Conservation (phyloP, 2,113 vertebrate species). For the Grantiella picta region DNA sequence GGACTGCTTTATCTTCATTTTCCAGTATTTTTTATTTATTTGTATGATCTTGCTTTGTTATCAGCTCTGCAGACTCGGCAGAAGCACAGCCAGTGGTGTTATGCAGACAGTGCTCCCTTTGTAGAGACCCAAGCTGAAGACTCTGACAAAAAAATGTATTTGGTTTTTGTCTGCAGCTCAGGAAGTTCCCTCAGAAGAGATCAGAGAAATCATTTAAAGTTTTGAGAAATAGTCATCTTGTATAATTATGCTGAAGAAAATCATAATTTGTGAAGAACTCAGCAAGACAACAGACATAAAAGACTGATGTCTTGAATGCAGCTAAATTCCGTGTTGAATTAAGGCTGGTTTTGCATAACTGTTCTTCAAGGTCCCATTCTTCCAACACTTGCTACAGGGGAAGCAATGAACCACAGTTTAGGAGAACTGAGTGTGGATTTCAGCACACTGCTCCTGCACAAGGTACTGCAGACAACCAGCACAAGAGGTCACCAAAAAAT, state of each 20-base stretch:
- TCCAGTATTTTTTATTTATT: constrained; percentile 21
- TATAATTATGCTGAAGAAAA: background rate
- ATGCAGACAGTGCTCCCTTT: constrained; percentile 13
- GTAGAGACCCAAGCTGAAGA: background rate
- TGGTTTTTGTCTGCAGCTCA: background rate
- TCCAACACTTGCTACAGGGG: background rate
- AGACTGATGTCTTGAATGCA: background rate
- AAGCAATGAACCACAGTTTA: background rate
- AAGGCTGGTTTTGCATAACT: background rate
- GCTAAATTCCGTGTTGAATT: background rate
- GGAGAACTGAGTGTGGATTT: background rate
- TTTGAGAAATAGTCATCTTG: background rate
- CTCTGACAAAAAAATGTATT: background rate
- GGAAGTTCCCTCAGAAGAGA: background rate
- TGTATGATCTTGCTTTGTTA: constrained; percentile 18
- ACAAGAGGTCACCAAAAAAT: background rate
- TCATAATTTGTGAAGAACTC: background rate
- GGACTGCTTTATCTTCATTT: background rate
- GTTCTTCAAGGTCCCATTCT: background rate
- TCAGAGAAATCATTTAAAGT: background rate
- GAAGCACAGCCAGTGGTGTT: background rate
- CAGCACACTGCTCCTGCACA: background rate
- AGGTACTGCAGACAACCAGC: background rate
- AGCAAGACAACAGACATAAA: background rate
- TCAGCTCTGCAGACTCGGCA: background rate